Evolutionary conservation across 1,140 invertebrate genomes (phyloP).

Genomic region (Teleopsis dalmanni): DNA sequence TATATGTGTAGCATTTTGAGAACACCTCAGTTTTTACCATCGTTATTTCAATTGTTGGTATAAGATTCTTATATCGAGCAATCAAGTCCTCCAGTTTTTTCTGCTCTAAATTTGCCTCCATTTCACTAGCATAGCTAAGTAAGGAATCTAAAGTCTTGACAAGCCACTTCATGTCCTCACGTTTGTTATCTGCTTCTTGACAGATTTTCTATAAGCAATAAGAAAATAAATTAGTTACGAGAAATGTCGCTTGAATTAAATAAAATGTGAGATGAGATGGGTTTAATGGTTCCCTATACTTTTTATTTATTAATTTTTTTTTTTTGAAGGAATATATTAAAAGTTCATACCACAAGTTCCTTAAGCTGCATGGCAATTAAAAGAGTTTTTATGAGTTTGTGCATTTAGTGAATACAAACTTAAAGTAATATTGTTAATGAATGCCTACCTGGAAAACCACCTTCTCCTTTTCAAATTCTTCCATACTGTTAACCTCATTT

Average conservation of each 20-base stretch:
- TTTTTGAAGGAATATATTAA: no score
- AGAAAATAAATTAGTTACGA: no score
- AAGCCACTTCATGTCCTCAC: constrained; percentile 91
- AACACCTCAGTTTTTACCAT: constrained; percentile 87
- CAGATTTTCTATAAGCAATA: constrained; percentile 64
- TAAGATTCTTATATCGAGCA: constrained; percentile 78
- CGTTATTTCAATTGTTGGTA: constrained; percentile 85
- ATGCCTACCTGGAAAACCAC: constrained; percentile 75
- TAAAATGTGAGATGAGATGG: no score
- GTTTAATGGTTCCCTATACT: no score
- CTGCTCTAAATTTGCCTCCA: constrained; percentile 70
- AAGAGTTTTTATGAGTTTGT: constrained; percentile 10
- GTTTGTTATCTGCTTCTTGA: constrained; percentile 77
- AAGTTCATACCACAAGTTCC: constrained; percentile 52
- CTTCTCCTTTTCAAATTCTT: constrained; percentile 84
- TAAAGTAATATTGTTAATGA: background rate
- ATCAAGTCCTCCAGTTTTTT: constrained; percentile 74
- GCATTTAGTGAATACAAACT: no score
- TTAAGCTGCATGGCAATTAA: constrained; percentile 45
- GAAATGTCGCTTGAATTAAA: no score
- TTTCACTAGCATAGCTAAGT: constrained; percentile 70
- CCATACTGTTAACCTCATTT: constrained; percentile 71
- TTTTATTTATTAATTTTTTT: no score
- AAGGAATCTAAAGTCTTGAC: constrained; percentile 83
- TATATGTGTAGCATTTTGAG: constrained; percentile 85